Base-by-base conservation (phyloP, 2,888 invertebrate genomes). In the Orthosia gothica region DNA sequence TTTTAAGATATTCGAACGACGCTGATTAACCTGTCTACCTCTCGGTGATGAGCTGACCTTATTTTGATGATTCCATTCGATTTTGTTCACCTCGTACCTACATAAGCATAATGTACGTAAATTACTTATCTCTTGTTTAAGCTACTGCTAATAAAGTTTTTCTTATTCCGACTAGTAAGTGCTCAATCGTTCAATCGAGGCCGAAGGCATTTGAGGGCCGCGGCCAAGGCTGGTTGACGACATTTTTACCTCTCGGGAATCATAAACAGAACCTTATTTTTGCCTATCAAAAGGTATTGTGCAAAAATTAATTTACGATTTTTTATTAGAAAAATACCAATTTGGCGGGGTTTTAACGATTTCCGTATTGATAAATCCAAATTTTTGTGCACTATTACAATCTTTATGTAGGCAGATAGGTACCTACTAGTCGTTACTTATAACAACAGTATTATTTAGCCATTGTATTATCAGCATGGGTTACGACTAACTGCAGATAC, bases 171-270 rank as follows among this genome's bases (percentile, higher is more conserved):
- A 70, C 71, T 74, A 74, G 74, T 76, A 74, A 84, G 73, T 79
- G 74, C 63, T 82, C 82, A 73, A 84, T 79, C 81, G 76, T 74
- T 78, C 69, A 68, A 82, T 81, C 84, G 86, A 87, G 87, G 87
- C 81, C 83, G 76, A 78, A 84, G 64, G 69, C 64, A 73, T 71
- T 74, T 68, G 81, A 87, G 81, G 87, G 87, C 79, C 87, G 87
- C 74, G 87, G 85, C 85, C 87, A 86, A 85, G 85, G 88, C 84
- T 85, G 87, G 82, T 82, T 85, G 86, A 86, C 87, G 86, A 87
- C 87, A 86, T 86, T 86, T 86, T 67, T 59, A 87, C 77, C 82
- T 81, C 70, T 84, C 45, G 61, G 70, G 86, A 87, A 87, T 86
- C 84, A 82, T 83, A 83, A 87, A 83, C 65, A 77, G 57, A 70